Base-by-base conservation (phyloP, 2,888 invertebrate species). In the Thera britannica region DNA sequence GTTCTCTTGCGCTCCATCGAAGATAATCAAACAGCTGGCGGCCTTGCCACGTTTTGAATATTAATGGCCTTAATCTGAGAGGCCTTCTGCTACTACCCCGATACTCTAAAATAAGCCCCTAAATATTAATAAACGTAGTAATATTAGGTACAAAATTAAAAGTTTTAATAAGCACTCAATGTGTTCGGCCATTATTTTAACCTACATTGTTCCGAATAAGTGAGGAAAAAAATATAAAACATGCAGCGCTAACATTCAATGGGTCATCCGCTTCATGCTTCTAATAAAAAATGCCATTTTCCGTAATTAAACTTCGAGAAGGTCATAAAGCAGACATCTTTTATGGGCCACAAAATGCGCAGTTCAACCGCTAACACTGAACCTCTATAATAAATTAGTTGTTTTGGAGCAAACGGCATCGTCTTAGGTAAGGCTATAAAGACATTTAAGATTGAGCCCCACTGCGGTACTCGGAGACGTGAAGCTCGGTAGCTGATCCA, bases 1-100 rank as follows among this genome's bases (percentile, higher is more conserved):
- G 80, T 83, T 79, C 79, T 79, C 78, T 76, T 75, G 72, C 81
- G 81, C 81, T 82, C 78, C 79, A 82, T 82, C 80, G 84, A 83
- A 84, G 84, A 87, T 86, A 88, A 88, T 88, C 86, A 88, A 86
- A 84, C 83, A 87, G 86, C 86, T 83, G 85, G 80, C 81, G 80
- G 78, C 75, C 75, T 75, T 75, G 79, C 70, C 83, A 83, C 82
- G 86, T 83, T 85, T 85, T 84, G 89, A 88, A 88, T 88, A 88
- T 84, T 86, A 87, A 87, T 84, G 75, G 76, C 72, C 76, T 79
- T 83, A 82, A 85, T 83, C 83, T 80, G 60, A 63, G 69, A 65
- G 80, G 75, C 80, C 77, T 80, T 79, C 75, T 78, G 76, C 72
- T 74, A 71, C 72, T 70, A 71, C 75, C 70, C 61, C 71, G 68